These are phyloP conservation scores for Salminus brasiliensis DNA, from an alignment of 2,113 vertebrate genomes.

Conservation along the genomic window DNA sequence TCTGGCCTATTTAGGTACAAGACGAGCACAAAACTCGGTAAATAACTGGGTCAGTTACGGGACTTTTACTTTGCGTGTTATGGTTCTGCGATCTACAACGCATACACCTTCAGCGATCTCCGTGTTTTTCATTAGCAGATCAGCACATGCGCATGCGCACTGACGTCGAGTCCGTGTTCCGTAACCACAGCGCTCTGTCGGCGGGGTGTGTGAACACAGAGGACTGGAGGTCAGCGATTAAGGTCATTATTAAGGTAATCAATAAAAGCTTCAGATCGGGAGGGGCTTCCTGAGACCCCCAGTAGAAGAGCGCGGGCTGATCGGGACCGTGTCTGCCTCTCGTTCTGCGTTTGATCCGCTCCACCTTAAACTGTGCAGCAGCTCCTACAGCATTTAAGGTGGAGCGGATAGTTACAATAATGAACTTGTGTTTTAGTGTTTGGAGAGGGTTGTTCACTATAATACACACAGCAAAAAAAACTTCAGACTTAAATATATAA, in stretches of 20 bases:
- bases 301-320: no score
- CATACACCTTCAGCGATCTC: background rate
- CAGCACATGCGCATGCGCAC: background rate
- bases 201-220: background rate
- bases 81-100: background rate
- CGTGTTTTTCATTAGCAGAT: background rate
- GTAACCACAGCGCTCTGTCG: background rate
- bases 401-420: no score
- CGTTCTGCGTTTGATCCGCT: background rate
- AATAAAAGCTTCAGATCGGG: no score
- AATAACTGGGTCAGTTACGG: background rate
- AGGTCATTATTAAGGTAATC: no score
- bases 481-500: no score
- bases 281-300: no score
- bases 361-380: background rate
- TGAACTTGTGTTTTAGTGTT: no score
- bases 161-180: background rate
- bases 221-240: background rate
- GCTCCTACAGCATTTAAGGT: no score
- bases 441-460: no score
- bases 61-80: background rate
- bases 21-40: background rate
- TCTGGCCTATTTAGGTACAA: background rate
- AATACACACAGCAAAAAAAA: no score
- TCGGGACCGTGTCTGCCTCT: background rate